Percentiles rank a stretch among this genome's conserved stretches.
Conservation (phyloP, 2,888 invertebrate genomes). For the Drosophila falleni region DNA sequence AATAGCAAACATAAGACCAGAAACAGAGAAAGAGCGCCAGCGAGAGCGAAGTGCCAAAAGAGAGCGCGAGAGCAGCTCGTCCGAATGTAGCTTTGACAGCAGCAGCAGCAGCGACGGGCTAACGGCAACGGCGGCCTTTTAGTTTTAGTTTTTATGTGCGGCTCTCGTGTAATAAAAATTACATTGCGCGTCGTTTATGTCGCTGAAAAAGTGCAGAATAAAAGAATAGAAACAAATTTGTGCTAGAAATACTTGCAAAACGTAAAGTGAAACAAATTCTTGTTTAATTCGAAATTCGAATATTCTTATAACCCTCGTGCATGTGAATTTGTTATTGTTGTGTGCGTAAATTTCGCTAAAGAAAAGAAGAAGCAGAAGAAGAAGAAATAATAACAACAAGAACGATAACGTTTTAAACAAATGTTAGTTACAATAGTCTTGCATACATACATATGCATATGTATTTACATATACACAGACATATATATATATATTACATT, state of each 20-base stretch:
- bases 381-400: slow-evolving; percentile 31
- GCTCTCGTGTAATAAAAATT: slow-evolving; percentile 81
- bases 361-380: slow-evolving; percentile 25
- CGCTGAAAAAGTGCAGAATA: slow-evolving; percentile 58
- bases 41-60: slow-evolving; percentile 14
- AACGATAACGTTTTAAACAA: slow-evolving; percentile 26
- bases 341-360: slow-evolving; percentile 37
- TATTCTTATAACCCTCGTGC: slow-evolving; percentile 16
- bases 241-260: slow-evolving; percentile 51
- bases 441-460: background rate
- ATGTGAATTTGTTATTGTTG: slow-evolving; percentile 38
- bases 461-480: slow-evolving; percentile 4
- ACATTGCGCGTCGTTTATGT: slow-evolving; percentile 75
- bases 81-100: slow-evolving; percentile 27
- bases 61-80: slow-evolving; percentile 15
- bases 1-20: slow-evolving; percentile 23
- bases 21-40: slow-evolving; percentile 19
- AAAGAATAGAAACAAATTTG: slow-evolving; percentile 44
- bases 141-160: slow-evolving; percentile 77
- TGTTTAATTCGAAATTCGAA: slow-evolving; percentile 55
- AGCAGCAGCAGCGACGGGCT: slow-evolving; percentile 55
- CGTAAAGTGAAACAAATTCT: slow-evolving; percentile 33
- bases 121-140: slow-evolving; percentile 74
- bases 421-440: slow-evolving; percentile 25
- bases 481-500: slow-evolving; percentile 22